Percentiles rank a stretch among this genome's conserved stretches.
phyloP scores from a whole-genome alignment of 1,140 invertebrate species.

The Paracyclopina nana region DNA sequence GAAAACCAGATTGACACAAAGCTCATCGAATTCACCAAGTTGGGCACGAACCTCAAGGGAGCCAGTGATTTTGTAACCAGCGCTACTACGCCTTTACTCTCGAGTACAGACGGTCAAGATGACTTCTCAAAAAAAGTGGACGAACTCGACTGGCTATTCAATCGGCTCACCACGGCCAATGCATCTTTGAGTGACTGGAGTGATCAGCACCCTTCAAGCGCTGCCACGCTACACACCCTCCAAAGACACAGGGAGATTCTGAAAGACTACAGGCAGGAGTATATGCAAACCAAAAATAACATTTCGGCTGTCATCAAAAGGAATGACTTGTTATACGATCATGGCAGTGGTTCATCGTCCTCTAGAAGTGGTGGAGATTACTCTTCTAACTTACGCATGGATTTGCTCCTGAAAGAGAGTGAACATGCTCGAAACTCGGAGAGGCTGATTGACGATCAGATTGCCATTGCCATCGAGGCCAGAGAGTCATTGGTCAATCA shows the following conservation, averaged over 20 bases:
- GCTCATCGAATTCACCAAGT: constrained; percentile 80
- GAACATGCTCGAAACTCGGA: constrained; percentile 46
- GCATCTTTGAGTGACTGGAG: constrained; percentile 63
- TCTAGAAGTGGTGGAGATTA: neutral
- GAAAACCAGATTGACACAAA: constrained; percentile 96
- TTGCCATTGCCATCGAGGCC: constrained; percentile 84
- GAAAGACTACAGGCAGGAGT: constrained; percentile 19
- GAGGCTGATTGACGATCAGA: constrained; percentile 82
- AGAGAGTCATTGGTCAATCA: constrained; percentile 74
- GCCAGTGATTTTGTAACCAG: constrained; percentile 9
- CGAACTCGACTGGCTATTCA: neutral
- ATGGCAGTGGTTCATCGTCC: constrained; percentile 1
- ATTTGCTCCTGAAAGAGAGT: constrained; percentile 12
- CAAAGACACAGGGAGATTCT: constrained; percentile 86
- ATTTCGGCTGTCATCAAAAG: constrained; percentile 1
- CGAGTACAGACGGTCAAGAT: neutral
- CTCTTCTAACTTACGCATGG: constrained; percentile 7
- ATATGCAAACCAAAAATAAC: constrained; percentile 9
- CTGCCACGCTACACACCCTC: constrained; percentile 66
- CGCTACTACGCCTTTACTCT: neutral
- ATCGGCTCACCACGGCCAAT: constrained; percentile 31
- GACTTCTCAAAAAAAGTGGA: neutral
- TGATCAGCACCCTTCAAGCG: constrained; percentile 31
- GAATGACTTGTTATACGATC: neutral
- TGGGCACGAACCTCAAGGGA: constrained; percentile 40